Percentiles rank a stretch among this genome's conserved stretches.
phyloP scores from a whole-genome alignment of 2,888 invertebrate species.

The Drosophila niveifrons region DNA sequence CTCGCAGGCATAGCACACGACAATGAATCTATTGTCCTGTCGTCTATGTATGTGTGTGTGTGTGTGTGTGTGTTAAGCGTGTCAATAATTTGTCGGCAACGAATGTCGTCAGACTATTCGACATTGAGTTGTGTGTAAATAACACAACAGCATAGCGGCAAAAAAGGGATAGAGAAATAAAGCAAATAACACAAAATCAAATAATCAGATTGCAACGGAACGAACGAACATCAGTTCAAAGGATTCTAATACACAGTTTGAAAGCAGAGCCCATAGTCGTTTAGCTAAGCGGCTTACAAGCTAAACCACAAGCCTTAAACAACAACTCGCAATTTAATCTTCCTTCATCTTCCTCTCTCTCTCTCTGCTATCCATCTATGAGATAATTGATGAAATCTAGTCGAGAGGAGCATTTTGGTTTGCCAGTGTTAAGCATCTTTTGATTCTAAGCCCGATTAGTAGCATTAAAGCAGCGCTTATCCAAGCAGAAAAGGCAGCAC shows the following conservation, averaged over 20 bases:
- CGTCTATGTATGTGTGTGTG: conserved; percentile 7
- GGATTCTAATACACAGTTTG: conserved; percentile 31
- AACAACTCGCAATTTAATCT: conserved; percentile 20
- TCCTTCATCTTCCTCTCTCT: background rate
- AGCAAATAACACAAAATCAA: conserved; percentile 63
- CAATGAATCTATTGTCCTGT: conserved; percentile 33
- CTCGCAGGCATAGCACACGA: conserved; percentile 54
- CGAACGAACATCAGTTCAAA: conserved; percentile 32
- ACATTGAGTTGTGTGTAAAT: conserved; percentile 54
- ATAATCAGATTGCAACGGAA: conserved; percentile 30
- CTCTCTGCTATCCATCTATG: background rate
- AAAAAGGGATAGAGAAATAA: conserved; percentile 36
- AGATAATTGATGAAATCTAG: conserved; percentile 53
- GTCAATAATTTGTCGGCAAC: conserved; percentile 76
- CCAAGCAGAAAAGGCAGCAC: conserved; percentile 59
- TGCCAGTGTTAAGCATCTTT: conserved; percentile 56
- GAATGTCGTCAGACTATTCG: conserved; percentile 22
- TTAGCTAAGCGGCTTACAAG: conserved; percentile 53
- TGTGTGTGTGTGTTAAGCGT: conserved; percentile 52
- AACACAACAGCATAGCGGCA: conserved; percentile 42
- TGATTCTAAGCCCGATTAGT: conserved; percentile 77
- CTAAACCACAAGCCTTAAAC: conserved; percentile 41
- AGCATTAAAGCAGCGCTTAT: conserved; percentile 73
- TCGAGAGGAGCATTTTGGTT: conserved; percentile 25
- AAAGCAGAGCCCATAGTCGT: conserved; percentile 5